Conservation (phyloP, 2,113 vertebrate species). For the Romanogobio albipinnatus region DNA sequence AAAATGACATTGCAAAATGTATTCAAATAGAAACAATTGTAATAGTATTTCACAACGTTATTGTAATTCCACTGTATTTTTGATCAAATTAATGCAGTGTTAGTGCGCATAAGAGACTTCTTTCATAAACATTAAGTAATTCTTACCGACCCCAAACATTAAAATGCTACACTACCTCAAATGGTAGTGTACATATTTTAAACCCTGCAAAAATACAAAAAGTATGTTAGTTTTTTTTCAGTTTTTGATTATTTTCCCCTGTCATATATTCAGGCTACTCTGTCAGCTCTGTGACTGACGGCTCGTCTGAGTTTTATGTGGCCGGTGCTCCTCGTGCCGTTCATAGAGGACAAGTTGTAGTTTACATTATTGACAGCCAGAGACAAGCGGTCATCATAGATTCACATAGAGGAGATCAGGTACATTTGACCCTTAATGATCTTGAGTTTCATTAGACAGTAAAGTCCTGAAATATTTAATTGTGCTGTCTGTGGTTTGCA, state of each 20-base stretch:
- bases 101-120: not conserved
- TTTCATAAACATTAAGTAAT: not conserved
- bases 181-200: not conserved
- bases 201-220: no score
- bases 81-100: not conserved
- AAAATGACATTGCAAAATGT: not conserved
- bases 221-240: not conserved
- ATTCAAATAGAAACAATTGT: not conserved
- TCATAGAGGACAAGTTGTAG: slow-evolving; percentile 84
- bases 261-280: slow-evolving; percentile 79
- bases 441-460: not conserved
- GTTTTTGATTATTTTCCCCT: not conserved
- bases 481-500: slow-evolving; percentile 51
- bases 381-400: slow-evolving; percentile 72
- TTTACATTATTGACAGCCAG: slow-evolving; percentile 70
- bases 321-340: slow-evolving; percentile 86
- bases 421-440: slow-evolving; percentile 37
- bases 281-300: slow-evolving; percentile 77
- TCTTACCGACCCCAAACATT: no score
- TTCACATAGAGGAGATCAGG: slow-evolving; percentile 82
- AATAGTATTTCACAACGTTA: not conserved
- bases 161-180: not conserved
- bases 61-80: not conserved
- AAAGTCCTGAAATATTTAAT: not conserved
- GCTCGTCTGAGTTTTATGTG: slow-evolving; percentile 74